Percentiles rank a stretch among this genome's conserved stretches.
phyloP scores from a whole-genome alignment of 2,113 vertebrate genomes.

The Clarias macrocephalus region DNA sequence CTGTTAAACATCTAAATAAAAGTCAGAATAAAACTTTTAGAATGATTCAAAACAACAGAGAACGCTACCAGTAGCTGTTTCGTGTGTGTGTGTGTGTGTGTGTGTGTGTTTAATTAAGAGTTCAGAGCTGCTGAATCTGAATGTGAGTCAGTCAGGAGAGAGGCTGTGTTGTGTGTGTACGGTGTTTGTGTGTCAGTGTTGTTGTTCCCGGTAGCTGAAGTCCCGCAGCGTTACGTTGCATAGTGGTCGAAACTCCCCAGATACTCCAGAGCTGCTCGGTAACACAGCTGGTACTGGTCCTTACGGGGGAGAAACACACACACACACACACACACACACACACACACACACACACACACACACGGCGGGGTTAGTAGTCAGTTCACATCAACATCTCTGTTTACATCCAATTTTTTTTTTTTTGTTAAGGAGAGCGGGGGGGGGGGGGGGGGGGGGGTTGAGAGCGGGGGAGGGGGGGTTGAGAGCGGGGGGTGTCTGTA shows the following conservation, averaged over 20 bases:
- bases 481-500: constrained; percentile 50
- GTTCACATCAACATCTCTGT: not conserved
- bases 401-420: not conserved
- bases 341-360: constrained; percentile 7
- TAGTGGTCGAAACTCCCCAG: constrained; percentile 25
- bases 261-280: constrained; percentile 26
- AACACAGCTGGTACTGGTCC: constrained; percentile 23
- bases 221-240: constrained; percentile 24
- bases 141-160: not conserved
- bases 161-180: not conserved
- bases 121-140: constrained; percentile 3
- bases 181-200: not conserved
- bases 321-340: constrained; percentile 14
- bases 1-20: constrained; percentile 64
- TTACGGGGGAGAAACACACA: not conserved
- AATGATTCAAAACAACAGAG: constrained; percentile 50
- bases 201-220: not conserved
- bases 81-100: constrained; percentile 21
- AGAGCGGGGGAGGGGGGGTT: not conserved
- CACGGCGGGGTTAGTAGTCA: not conserved
- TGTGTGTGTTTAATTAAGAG: not conserved
- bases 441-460: not conserved
- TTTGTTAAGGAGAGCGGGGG: not conserved
- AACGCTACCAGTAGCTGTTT: constrained; percentile 72
- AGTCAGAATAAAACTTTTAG: constrained; percentile 53